Percentiles rank a stretch among this genome's conserved stretches.
Conservation (phyloP, 2,113 vertebrate genomes). For the Psilopsiagon aymara region DNA sequence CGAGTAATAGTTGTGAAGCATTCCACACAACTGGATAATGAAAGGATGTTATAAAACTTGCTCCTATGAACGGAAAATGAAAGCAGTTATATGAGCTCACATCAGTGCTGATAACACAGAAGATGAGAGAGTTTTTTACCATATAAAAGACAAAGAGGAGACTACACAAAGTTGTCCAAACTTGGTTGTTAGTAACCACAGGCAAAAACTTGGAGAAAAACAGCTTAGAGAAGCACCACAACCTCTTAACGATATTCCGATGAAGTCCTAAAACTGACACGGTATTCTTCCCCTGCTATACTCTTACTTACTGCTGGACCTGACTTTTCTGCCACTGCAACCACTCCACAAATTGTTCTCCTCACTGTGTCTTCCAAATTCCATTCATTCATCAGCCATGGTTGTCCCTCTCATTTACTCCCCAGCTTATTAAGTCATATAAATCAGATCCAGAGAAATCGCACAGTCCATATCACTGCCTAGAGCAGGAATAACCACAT, state of each 20-base stretch:
- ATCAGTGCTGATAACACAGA: neutral
- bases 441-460: neutral
- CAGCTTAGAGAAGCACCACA: neutral
- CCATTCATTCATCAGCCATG: neutral
- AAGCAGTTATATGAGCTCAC: neutral
- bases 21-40: neutral
- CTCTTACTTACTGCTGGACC: neutral
- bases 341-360: neutral
- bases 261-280: neutral
- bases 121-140: neutral
- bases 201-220: neutral
- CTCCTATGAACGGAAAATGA: neutral
- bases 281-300: accelerated
- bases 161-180: neutral
- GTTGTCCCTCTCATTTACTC: neutral
- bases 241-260: neutral
- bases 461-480: neutral
- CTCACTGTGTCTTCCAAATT: neutral
- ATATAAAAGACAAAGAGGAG: neutral
- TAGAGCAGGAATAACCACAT: neutral
- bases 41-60: neutral
- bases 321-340: neutral
- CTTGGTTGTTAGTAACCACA: neutral
- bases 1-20: neutral
- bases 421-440: neutral